Percentiles rank a stretch among this genome's conserved stretches.
Conservation (phyloP, 2,888 invertebrate genomes). For the Ormyrus nitidulus region DNA sequence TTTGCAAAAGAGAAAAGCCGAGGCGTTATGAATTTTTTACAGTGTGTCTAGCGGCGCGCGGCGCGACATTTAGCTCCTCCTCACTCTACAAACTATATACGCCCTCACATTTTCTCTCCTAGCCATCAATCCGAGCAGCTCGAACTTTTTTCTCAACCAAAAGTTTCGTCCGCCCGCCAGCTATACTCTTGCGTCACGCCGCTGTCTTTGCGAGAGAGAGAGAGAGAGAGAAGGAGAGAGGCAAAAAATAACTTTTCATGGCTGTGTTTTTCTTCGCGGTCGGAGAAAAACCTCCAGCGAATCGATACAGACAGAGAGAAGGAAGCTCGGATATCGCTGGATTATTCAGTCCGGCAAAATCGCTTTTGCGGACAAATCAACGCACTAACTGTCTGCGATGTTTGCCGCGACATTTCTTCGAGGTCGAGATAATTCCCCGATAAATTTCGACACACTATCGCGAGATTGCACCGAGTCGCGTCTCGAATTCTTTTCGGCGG, state of each 20-base stretch:
- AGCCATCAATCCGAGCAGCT: slow-evolving; percentile 48
- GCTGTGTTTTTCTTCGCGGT: slow-evolving; percentile 43
- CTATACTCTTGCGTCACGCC: slow-evolving; percentile 32
- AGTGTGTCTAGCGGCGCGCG: slow-evolving; percentile 24
- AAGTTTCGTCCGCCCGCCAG: slow-evolving; percentile 24
- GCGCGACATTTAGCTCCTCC: slow-evolving; percentile 33
- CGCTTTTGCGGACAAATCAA: slow-evolving; percentile 20
- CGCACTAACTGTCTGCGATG: slow-evolving; percentile 31
- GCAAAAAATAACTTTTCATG: slow-evolving; percentile 45
- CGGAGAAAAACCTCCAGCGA: background rate
- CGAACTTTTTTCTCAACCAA: slow-evolving; percentile 30
- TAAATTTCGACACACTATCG: slow-evolving; percentile 26
- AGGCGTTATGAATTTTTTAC: slow-evolving; percentile 51
- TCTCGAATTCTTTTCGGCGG: background rate
- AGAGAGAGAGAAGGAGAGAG: background rate
- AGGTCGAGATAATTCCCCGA: slow-evolving; percentile 38
- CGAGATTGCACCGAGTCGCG: background rate
- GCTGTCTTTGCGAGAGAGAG: slow-evolving; percentile 15
- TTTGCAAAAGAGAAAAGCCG: slow-evolving; percentile 36
- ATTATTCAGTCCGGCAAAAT: slow-evolving; percentile 39
- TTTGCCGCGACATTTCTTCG: background rate
- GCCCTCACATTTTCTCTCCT: background rate
- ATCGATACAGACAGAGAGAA: slow-evolving; percentile 6
- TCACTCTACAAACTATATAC: background rate
- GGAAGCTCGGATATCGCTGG: slow-evolving; percentile 31